Conservation (phyloP, 2,113 vertebrate species). For the Macaca nemestrina region DNA sequence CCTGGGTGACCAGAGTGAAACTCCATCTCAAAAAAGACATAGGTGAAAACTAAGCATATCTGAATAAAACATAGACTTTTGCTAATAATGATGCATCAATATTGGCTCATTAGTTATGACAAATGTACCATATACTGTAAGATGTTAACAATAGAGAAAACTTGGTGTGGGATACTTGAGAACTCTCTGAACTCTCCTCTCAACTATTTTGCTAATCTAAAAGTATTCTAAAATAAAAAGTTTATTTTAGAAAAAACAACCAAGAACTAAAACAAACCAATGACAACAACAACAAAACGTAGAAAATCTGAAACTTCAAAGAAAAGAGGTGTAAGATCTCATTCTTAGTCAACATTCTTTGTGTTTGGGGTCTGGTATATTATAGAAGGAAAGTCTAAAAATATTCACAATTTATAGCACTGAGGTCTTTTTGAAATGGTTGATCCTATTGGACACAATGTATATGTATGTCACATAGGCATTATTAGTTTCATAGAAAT, state of each 20-base stretch:
- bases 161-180: neutral
- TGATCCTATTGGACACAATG: neutral
- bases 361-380: neutral
- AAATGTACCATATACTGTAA: neutral
- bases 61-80: neutral
- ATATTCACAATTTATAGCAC: neutral
- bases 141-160: neutral
- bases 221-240: neutral
- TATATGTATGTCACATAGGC: neutral
- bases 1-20: no score
- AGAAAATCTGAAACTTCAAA: conserved; percentile 30
- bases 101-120: neutral
- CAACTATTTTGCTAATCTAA: neutral
- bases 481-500: neutral
- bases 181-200: neutral
- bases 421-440: neutral
- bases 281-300: neutral
- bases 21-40: no score
- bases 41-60: neutral
- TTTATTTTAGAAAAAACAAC: neutral
- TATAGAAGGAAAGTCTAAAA: neutral
- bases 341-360: neutral
- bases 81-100: neutral
- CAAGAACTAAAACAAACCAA: neutral
- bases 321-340: neutral